A percentile compares a stretch with the other conserved stretches of the same genome.
phyloP scores from a whole-genome alignment of 1,140 invertebrate genomes.

The Anoplolepis gracilipes region DNA sequence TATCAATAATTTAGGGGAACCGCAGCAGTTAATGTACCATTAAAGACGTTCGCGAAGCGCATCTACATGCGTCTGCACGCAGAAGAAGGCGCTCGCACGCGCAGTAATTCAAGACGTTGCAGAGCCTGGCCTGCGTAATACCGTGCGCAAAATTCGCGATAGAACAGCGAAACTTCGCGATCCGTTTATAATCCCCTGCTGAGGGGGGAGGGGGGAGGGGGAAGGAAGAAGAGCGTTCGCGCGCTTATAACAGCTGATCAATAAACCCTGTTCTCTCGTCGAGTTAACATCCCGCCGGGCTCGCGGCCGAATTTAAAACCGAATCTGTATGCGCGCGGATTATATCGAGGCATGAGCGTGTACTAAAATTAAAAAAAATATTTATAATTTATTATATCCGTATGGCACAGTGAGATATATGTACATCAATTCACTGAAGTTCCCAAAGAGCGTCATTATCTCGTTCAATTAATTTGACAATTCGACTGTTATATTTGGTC shows the following conservation, averaged over 20 bases:
- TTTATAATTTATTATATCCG: slow-evolving; percentile 32
- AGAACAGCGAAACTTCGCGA: slow-evolving; percentile 53
- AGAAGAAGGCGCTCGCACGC: background rate
- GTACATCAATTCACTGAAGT: background rate
- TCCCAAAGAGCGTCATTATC: slow-evolving; percentile 1
- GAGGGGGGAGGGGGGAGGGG: background rate
- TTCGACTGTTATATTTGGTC: too few species aligned
- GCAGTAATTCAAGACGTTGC: slow-evolving; percentile 51
- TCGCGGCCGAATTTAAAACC: slow-evolving; percentile 33
- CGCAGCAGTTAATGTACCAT: slow-evolving; percentile 39
- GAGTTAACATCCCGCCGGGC: slow-evolving; percentile 29
- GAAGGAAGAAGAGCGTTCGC: slow-evolving; percentile 26
- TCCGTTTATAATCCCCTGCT: slow-evolving; percentile 65
- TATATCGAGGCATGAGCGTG: background rate
- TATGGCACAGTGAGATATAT: too few species aligned
- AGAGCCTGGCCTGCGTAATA: slow-evolving; percentile 50
- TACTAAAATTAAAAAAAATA: slow-evolving; percentile 22
- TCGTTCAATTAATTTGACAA: background rate
- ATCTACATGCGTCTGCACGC: background rate
- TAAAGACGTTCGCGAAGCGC: slow-evolving; percentile 16
- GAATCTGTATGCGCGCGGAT: slow-evolving; percentile 22
- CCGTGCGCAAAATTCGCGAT: slow-evolving; percentile 49
- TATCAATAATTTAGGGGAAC: slow-evolving; percentile 61
- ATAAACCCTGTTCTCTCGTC: slow-evolving; percentile 58
- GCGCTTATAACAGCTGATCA: slow-evolving; percentile 66